Conservation (phyloP, 2,888 invertebrate species). For the Salticus scenicus region DNA sequence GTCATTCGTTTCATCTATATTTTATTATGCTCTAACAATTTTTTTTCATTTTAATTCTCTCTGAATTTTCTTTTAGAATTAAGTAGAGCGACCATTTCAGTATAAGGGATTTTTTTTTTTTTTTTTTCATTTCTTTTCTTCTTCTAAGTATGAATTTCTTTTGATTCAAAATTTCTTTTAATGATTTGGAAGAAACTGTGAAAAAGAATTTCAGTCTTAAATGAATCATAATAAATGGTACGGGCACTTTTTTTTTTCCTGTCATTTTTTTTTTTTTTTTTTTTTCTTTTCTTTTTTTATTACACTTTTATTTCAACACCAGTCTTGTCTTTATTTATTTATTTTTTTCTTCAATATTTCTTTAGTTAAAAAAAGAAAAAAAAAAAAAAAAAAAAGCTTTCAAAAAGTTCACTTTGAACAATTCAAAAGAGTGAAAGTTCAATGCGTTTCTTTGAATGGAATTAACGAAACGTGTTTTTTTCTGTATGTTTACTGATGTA, state of each 20-base stretch:
- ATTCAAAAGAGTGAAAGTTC: constrained; percentile 12
- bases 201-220: constrained; percentile 36
- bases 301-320: no score
- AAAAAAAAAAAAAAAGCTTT: no score
- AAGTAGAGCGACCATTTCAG: neutral
- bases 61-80: neutral
- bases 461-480: constrained; percentile 35
- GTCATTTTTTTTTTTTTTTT: neutral
- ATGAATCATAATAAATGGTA: constrained; percentile 52
- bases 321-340: no score
- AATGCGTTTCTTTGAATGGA: constrained; percentile 55
- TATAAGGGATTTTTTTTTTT: neutral
- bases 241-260: constrained; percentile 21
- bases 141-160: constrained; percentile 49
- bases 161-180: constrained; percentile 58
- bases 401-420: neutral
- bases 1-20: neutral
- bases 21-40: neutral
- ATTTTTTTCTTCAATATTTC: no score
- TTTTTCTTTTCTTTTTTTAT: neutral
- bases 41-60: neutral
- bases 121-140: no score
- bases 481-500: neutral
- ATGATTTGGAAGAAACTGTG: constrained; percentile 51
- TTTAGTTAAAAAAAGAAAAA: no score